These are phyloP conservation scores for Amazona guildingii DNA, from an alignment of 2,113 vertebrate species.

Conservation along the genomic window DNA sequence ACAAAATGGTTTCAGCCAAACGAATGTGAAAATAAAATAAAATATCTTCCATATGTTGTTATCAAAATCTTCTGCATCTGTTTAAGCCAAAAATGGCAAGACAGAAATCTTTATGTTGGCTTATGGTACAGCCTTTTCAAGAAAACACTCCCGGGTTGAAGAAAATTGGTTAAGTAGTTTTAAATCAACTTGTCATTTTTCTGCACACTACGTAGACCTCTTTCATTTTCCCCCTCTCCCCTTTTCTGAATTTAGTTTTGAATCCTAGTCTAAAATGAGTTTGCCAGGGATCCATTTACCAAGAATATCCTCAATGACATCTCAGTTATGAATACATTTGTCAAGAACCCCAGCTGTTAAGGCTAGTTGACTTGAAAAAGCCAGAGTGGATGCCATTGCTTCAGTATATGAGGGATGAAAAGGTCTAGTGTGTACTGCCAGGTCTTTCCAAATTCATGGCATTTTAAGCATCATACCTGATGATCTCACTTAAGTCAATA, in stretches of 20 bases:
- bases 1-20: constrained; percentile 26
- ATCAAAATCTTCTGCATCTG: constrained; percentile 43
- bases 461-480: not conserved
- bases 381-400: not conserved
- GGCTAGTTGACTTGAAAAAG: not conserved
- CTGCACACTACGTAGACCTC: not conserved
- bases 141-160: not conserved
- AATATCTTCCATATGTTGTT: constrained; percentile 58
- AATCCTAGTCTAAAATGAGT: constrained; percentile 15
- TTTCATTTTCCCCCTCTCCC: not conserved
- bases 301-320: constrained; percentile 57
- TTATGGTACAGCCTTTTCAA: not conserved
- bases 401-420: not conserved
- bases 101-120: constrained; percentile 25
- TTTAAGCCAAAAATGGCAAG: constrained; percentile 49
- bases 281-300: constrained; percentile 24
- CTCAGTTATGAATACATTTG: constrained; percentile 10
- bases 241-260: constrained; percentile 21
- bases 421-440: not conserved
- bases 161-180: constrained; percentile 20
- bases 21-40: not conserved
- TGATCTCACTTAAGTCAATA: not conserved
- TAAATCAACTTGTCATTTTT: constrained; percentile 42
- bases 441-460: not conserved
- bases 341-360: constrained; percentile 17